Evolutionary conservation across 2,113 vertebrate genomes (phyloP).

Genomic region (Sialia sialis): DNA sequence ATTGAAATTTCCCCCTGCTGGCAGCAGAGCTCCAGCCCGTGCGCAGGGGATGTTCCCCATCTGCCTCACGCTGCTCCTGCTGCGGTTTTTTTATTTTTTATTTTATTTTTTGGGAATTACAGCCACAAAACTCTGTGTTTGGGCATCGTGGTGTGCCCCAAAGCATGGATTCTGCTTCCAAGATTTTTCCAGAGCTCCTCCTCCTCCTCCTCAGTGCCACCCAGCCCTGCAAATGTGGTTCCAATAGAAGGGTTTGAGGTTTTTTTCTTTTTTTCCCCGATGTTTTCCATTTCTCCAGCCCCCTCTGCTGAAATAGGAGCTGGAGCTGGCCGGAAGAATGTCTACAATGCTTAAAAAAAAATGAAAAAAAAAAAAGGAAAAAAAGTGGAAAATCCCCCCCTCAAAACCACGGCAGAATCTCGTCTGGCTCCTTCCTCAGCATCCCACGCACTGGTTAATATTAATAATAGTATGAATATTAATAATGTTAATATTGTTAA

Average conservation of each 20-base stretch:
- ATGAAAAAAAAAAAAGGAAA: neutral
- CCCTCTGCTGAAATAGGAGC: neutral
- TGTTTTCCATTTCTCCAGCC: constrained; percentile 4
- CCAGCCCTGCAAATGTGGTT: neutral
- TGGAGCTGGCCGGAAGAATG: constrained; percentile 15
- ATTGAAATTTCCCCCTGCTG: neutral
- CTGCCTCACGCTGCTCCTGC: neutral
- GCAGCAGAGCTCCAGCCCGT: neutral
- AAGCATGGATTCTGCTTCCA: neutral
- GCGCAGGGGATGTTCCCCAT: neutral
- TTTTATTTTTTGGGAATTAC: neutral
- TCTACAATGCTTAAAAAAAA: neutral
- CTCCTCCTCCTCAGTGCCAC: neutral
- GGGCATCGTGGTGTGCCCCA: rapidly evolving
- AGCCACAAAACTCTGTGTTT: neutral
- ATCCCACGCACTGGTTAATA: neutral
- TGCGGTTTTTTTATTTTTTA: neutral
- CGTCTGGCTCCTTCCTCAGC: constrained; percentile 6
- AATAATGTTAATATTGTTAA: neutral
- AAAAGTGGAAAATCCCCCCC: neutral
- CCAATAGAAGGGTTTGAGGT: neutral
- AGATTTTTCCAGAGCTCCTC: no score
- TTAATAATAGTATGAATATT: neutral
- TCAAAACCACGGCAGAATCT: neutral
- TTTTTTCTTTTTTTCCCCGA: neutral